phyloP scores from a whole-genome alignment of 1,140 invertebrate species.

The Vanessa tameamea region DNA sequence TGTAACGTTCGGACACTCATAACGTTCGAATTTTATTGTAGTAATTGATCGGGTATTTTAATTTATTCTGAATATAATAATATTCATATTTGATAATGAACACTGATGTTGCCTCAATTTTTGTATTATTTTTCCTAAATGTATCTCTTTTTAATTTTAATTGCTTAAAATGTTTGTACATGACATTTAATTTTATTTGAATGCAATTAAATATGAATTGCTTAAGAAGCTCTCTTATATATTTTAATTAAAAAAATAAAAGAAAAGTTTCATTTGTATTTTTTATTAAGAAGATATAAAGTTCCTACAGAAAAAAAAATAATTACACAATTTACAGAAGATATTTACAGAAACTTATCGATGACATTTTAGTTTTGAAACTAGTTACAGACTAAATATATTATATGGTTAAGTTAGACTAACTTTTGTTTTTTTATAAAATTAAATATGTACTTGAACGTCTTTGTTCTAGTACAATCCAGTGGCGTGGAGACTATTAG shows the following conservation, averaged over 20 bases:
- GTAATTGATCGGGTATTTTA: not conserved
- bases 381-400: slow-evolving; percentile 8
- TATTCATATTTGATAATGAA: slow-evolving; percentile 1
- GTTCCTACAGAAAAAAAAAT: slow-evolving; percentile 29
- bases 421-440: not conserved
- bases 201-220: slow-evolving; percentile 27
- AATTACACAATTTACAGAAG: slow-evolving; percentile 47
- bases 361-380: not conserved
- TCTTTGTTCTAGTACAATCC: slow-evolving; percentile 48
- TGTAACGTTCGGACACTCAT: not conserved
- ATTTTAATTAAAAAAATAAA: slow-evolving; percentile 35
- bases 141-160: slow-evolving; percentile 5
- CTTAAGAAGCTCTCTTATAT: slow-evolving; percentile 47
- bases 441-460: slow-evolving; percentile 27
- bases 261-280: slow-evolving; percentile 26
- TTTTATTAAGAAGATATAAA: slow-evolving; percentile 32
- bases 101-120: slow-evolving; percentile 6
- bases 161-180: slow-evolving; percentile 5
- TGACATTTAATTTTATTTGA: slow-evolving; percentile 12
- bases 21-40: not conserved
- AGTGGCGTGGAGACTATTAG: slow-evolving; percentile 48
- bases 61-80: not conserved
- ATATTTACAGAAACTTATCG: slow-evolving; percentile 43
- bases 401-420: not conserved
- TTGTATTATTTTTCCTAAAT: slow-evolving; percentile 3